A percentile compares a stretch with the other conserved stretches of the same genome.
phyloP scores from a whole-genome alignment of 2,113 vertebrate genomes.

The Osmerus eperlanus region DNA sequence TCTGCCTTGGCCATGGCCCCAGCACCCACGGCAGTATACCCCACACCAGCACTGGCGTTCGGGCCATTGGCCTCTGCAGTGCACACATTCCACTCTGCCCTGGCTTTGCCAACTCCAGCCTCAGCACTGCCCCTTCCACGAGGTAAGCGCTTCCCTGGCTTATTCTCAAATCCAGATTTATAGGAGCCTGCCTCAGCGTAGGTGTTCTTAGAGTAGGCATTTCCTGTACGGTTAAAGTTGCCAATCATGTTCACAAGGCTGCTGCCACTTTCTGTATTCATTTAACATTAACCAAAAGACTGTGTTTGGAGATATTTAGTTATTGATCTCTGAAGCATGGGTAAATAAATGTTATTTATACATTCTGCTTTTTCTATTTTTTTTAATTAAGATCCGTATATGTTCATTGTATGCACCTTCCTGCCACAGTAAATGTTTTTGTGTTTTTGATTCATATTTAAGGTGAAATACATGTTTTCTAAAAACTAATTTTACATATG shows the following conservation, averaged over 20 bases:
- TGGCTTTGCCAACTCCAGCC: constrained; percentile 25
- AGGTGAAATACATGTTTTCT: too few relatives aligned
- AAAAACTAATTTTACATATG: too few relatives aligned
- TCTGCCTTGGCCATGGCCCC: constrained; percentile 29
- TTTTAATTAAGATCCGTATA: too few relatives aligned
- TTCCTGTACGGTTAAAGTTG: neutral
- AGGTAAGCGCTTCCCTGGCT: constrained; percentile 1
- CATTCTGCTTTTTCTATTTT: too few relatives aligned
- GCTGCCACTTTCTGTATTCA: too few relatives aligned
- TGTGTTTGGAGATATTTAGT: too few relatives aligned
- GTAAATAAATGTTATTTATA: too few relatives aligned
- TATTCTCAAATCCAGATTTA: neutral
- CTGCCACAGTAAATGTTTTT: too few relatives aligned
- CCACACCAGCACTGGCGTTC: constrained; percentile 9
- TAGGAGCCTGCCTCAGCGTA: constrained; percentile 3
- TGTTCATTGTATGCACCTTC: too few relatives aligned
- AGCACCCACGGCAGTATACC: neutral
- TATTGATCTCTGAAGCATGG: too few relatives aligned
- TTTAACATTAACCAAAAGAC: too few relatives aligned
- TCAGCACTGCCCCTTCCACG: constrained; percentile 11
- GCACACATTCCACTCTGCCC: constrained; percentile 20
- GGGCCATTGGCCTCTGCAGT: constrained; percentile 27
- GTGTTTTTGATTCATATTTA: too few relatives aligned
- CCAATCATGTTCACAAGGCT: neutral
- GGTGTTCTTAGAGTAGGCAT: neutral